Conservation (phyloP, 2,797 vertebrate genomes). For the Natrix natrix region DNA sequence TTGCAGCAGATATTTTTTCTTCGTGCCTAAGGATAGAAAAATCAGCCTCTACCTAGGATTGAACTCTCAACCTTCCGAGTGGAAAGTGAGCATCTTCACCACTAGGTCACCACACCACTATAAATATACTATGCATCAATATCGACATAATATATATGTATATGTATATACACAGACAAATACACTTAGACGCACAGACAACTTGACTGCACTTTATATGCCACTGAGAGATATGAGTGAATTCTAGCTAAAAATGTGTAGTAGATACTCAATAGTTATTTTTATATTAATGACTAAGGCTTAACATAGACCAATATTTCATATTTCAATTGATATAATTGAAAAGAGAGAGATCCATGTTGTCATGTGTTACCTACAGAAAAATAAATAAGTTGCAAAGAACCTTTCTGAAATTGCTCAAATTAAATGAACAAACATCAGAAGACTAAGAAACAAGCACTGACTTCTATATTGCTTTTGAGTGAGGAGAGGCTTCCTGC, state of each 20-base stretch:
- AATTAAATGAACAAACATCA: background rate
- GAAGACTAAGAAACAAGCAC: background rate
- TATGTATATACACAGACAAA: background rate
- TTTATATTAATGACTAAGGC: background rate
- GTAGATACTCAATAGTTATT: background rate
- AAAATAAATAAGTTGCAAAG: background rate
- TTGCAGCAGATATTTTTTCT: background rate
- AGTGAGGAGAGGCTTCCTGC: background rate
- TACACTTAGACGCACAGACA: background rate
- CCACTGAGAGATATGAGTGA: background rate
- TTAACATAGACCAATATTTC: background rate
- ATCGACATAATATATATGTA: no score
- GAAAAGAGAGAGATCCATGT: background rate
- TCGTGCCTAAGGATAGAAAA: background rate
- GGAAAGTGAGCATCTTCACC: background rate
- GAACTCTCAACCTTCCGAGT: background rate
- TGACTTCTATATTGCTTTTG: conserved; percentile 16
- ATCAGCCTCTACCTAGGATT: background rate
- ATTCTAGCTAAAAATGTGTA: background rate
- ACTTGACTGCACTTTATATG: background rate
- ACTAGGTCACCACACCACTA: background rate
- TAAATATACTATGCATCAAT: background rate
- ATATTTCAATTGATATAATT: background rate
- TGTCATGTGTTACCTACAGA: background rate
- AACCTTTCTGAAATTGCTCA: background rate